Conservation (phyloP, 2,888 invertebrate species). For the Mythimna loreyi region DNA sequence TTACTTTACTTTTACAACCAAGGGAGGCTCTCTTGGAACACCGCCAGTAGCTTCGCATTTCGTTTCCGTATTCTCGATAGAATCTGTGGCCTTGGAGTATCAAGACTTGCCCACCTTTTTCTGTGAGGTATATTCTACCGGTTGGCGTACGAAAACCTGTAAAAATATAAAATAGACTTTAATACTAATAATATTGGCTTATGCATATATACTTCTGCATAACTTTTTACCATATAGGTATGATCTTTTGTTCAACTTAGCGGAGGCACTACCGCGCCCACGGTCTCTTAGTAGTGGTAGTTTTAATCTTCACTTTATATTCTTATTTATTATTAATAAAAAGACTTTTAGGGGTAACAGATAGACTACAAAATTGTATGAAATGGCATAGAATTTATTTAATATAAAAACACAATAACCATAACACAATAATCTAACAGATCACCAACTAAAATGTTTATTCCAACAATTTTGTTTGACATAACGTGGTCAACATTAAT, state of each 20-base stretch:
- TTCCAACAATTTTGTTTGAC: not conserved
- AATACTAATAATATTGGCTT: conserved; percentile 1
- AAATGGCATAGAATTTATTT: conserved; percentile 27
- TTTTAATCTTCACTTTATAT: not conserved
- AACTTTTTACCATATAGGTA: too few relatives aligned
- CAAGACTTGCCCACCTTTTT: conserved; percentile 77
- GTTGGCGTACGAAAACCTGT: conserved; percentile 23
- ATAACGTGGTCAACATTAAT: conserved; percentile 26
- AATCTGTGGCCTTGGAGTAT: conserved; percentile 74
- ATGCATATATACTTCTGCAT: not conserved
- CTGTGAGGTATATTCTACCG: conserved; percentile 72
- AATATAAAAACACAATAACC: conserved; percentile 14
- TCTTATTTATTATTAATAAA: not conserved
- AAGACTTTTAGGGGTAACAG: not conserved
- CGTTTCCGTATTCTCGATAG: conserved; percentile 76
- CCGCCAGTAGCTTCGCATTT: conserved; percentile 77
- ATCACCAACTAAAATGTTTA: conserved; percentile 9
- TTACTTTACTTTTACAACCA: conserved; percentile 76
- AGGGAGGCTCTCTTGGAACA: conserved; percentile 74
- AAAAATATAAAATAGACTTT: conserved; percentile 10
- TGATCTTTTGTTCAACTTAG: too few relatives aligned
- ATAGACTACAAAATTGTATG: not conserved
- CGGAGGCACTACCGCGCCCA: not conserved
- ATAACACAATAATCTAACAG: conserved; percentile 8
- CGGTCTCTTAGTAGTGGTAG: not conserved